Conservation (phyloP, 2,888 invertebrate genomes). For the Archips xylosteana region DNA sequence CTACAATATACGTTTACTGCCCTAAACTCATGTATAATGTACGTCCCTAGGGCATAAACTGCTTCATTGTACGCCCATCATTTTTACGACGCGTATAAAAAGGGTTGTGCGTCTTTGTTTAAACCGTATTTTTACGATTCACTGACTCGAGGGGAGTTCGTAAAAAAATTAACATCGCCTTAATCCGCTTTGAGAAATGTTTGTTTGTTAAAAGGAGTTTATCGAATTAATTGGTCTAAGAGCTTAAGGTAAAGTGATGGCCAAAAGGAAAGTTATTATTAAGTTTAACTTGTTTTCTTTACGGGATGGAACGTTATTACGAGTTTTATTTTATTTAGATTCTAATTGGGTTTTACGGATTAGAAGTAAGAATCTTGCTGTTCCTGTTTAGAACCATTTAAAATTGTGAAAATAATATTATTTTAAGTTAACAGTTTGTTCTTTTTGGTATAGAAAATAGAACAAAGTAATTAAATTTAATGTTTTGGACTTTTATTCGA, state of each 20-base stretch:
- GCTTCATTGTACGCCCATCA: conserved; percentile 12
- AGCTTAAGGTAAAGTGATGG: neutral
- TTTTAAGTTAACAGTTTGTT: too few species aligned
- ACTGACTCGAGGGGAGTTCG: conserved; percentile 7
- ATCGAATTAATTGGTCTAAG: conserved; percentile 11
- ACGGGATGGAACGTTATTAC: neutral
- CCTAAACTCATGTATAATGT: conserved; percentile 13
- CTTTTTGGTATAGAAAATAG: too few species aligned
- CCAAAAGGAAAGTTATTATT: neutral
- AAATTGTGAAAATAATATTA: neutral
- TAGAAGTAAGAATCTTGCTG: neutral
- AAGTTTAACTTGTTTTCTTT: conserved; percentile 2
- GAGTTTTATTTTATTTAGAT: neutral
- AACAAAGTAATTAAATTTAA: too few species aligned
- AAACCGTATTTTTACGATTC: conserved; percentile 10
- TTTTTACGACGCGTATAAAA: conserved; percentile 16
- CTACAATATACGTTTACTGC: conserved; percentile 9
- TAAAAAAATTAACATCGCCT: conserved; percentile 7
- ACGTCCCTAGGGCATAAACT: conserved; percentile 1
- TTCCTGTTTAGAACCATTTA: neutral
- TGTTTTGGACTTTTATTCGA: too few species aligned
- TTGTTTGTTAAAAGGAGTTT: conserved; percentile 1
- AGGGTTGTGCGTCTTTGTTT: conserved; percentile 10
- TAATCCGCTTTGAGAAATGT: conserved; percentile 11
- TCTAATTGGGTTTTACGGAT: neutral